Conservation (phyloP, 2,888 invertebrate species). For the Lacanobia wlatinum region DNA sequence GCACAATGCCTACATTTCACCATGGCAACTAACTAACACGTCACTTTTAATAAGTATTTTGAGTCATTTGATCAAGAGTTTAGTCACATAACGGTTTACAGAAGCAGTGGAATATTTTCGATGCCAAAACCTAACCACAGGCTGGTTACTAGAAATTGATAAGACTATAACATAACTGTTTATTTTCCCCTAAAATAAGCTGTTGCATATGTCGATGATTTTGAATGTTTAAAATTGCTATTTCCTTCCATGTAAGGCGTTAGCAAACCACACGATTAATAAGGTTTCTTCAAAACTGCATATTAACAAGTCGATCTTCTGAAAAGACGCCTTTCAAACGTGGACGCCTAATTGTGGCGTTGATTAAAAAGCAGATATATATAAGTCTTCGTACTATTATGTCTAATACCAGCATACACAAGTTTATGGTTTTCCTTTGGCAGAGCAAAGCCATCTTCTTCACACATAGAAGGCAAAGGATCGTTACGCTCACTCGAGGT, state of each 20-base stretch:
- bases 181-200: neutral
- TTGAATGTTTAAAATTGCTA: no score
- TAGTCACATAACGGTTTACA: constrained; percentile 36
- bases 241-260: no score
- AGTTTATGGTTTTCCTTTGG: neutral
- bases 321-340: no score
- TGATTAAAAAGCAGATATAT: no score
- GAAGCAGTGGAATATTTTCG: constrained; percentile 24
- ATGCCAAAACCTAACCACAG: neutral
- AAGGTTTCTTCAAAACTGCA: no score
- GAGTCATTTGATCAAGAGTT: constrained; percentile 11
- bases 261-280: no score
- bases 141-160: neutral
- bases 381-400: no score
- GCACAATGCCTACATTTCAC: constrained; percentile 39
- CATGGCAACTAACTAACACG: constrained; percentile 43
- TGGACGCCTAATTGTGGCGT: no score
- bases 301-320: no score
- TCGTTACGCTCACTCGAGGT: neutral
- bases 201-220: no score
- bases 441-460: neutral
- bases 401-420: no score
- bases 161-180: neutral
- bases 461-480: neutral
- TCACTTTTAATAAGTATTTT: constrained; percentile 36